These are phyloP conservation scores for Halcyon chelicuti DNA, from an alignment of 2,797 vertebrate genomes.

Conservation along the genomic window DNA sequence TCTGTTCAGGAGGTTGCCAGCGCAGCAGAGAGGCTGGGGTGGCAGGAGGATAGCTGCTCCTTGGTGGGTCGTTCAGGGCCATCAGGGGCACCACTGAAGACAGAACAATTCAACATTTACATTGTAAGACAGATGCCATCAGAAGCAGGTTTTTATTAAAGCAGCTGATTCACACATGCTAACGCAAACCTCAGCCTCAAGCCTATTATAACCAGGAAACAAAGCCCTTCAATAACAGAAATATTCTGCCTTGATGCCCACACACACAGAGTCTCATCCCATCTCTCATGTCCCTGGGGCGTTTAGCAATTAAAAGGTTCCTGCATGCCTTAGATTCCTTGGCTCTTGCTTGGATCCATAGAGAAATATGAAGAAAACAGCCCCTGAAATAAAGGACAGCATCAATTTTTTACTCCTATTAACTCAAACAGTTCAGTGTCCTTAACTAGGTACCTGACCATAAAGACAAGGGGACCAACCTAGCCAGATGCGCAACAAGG, in stretches of 20 bases:
- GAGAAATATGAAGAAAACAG: fast-evolving
- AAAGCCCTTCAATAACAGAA: background rate
- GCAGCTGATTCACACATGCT: background rate
- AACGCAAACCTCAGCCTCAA: background rate
- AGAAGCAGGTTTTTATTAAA: background rate
- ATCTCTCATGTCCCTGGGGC: background rate
- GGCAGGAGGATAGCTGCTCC: background rate
- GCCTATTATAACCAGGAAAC: background rate
- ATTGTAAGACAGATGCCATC: background rate
- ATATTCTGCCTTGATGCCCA: background rate
- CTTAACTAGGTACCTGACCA: fast-evolving
- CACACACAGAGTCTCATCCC: background rate
- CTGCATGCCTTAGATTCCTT: background rate
- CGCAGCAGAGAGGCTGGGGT: background rate
- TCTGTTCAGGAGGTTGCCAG: background rate
- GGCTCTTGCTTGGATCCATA: background rate
- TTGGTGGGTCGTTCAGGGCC: fast-evolving
- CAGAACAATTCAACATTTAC: background rate
- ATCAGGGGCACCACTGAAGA: background rate
- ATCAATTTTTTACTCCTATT: background rate
- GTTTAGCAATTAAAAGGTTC: background rate
- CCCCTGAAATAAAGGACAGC: background rate
- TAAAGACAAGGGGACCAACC: background rate
- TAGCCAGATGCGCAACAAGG: background rate
- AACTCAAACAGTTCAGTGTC: background rate